A percentile compares a stretch with the other conserved stretches of the same genome.
Conservation (phyloP, 1,140 invertebrate genomes). For the Mesaphorura yosii region DNA sequence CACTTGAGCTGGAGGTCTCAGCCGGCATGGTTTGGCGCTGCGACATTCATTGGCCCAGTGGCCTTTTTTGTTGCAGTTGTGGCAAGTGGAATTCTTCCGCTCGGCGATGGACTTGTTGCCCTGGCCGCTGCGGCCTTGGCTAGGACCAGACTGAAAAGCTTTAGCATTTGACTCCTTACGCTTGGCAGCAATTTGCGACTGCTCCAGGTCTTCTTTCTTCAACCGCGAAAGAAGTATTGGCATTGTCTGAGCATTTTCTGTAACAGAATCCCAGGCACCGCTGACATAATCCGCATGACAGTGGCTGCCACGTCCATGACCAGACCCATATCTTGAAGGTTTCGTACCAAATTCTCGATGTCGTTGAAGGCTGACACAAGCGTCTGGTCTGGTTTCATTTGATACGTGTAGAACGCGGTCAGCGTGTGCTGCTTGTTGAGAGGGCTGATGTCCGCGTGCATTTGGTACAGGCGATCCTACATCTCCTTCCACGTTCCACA, state of each 20-base stretch:
- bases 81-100: constrained; percentile 4
- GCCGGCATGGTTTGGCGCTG: not conserved
- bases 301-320: not conserved
- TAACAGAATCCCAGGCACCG: constrained; percentile 10
- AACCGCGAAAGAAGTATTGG: constrained; percentile 4
- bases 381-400: not conserved
- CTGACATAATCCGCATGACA: constrained; percentile 5
- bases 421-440: constrained; percentile 13
- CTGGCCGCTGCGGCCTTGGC: not conserved
- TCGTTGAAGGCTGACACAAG: constrained; percentile 4
- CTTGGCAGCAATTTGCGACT: too few species aligned
- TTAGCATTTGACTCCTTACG: not conserved
- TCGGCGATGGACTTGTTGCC: constrained; percentile 8
- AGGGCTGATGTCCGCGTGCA: constrained; percentile 25
- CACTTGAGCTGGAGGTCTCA: not conserved
- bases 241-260: constrained; percentile 1
- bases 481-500: constrained; percentile 33
- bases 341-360: constrained; percentile 4
- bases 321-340: constrained; percentile 10
- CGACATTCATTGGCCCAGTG: constrained; percentile 12
- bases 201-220: constrained; percentile 7
- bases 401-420: constrained; percentile 6
- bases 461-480: constrained; percentile 32
- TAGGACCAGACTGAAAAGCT: constrained; percentile 1
- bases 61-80: constrained; percentile 3